Percentiles rank a stretch among this genome's conserved stretches.
Evolutionary conservation across 2,797 vertebrate genomes (phyloP).

Genomic region (Melanotaenia maccullochi): DNA sequence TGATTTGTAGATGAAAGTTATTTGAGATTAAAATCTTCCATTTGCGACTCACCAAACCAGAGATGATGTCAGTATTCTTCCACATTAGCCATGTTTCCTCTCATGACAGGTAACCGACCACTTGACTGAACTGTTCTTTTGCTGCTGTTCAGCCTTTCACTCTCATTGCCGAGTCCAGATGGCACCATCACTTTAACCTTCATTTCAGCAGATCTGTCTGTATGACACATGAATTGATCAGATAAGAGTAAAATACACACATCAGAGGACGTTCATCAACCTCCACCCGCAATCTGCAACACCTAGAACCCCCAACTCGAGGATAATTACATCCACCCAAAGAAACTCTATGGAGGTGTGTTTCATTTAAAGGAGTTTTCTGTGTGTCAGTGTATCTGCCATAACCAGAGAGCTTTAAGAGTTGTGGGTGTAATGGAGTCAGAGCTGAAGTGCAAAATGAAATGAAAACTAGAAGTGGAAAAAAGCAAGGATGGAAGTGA

Average conservation of each 20-base stretch:
- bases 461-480: conserved; percentile 12
- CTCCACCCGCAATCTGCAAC: not conserved
- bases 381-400: not conserved
- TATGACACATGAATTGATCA: not conserved
- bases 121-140: not conserved
- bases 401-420: conserved; percentile 8
- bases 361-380: not conserved
- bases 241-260: not conserved
- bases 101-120: not conserved
- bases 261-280: not conserved
- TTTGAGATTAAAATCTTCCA: not conserved
- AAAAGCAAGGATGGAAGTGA: not conserved
- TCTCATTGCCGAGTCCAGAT: not conserved
- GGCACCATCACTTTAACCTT: no score
- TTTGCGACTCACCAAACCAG: not conserved
- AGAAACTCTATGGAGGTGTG: not conserved
- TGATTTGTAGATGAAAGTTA: not conserved
- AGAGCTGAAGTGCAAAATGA: conserved; percentile 7
- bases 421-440: conserved; percentile 50
- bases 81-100: not conserved
- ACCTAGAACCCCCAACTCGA: not conserved
- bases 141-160: not conserved
- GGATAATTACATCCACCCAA: not conserved
- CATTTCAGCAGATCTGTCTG: not conserved
- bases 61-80: not conserved